These are phyloP conservation scores for Drosophila picticornis DNA, from an alignment of 2,888 invertebrate species.

Conservation along the genomic window DNA sequence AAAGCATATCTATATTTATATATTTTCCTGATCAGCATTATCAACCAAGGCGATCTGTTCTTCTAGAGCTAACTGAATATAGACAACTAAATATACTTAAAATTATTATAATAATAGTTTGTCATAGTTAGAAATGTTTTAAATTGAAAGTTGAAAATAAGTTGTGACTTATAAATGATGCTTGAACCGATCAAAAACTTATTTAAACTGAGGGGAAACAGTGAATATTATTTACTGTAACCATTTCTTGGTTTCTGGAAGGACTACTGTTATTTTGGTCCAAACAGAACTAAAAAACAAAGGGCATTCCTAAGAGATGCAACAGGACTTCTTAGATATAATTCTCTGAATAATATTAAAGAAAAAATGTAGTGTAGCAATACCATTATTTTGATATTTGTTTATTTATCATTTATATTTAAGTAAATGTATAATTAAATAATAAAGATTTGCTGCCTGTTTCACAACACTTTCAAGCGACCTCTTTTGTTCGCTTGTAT, in stretches of 20 bases:
- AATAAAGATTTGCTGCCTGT: neutral
- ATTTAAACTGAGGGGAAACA: neutral
- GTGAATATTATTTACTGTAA: neutral
- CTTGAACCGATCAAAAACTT: too few relatives aligned
- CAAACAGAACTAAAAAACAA: rapidly evolving
- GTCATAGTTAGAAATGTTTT: neutral
- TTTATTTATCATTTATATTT: neutral
- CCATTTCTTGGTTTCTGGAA: too few relatives aligned
- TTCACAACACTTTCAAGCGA: neutral
- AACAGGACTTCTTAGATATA: neutral
- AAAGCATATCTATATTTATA: neutral
- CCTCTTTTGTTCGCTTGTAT: neutral
- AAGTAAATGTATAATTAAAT: neutral
- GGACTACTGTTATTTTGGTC: too few relatives aligned
- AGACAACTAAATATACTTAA: too few relatives aligned
- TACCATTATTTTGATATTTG: too few relatives aligned
- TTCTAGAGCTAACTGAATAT: too few relatives aligned
- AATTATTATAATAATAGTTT: neutral
- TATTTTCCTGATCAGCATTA: too few relatives aligned
- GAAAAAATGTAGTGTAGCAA: too few relatives aligned
- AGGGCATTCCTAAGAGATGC: neutral
- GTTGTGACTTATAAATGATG: neutral
- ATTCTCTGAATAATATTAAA: neutral
- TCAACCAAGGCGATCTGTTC: too few relatives aligned
- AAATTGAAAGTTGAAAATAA: neutral